These are phyloP conservation scores for Lethocerus indicus DNA, from an alignment of 1,140 invertebrate genomes.

Conservation along the genomic window DNA sequence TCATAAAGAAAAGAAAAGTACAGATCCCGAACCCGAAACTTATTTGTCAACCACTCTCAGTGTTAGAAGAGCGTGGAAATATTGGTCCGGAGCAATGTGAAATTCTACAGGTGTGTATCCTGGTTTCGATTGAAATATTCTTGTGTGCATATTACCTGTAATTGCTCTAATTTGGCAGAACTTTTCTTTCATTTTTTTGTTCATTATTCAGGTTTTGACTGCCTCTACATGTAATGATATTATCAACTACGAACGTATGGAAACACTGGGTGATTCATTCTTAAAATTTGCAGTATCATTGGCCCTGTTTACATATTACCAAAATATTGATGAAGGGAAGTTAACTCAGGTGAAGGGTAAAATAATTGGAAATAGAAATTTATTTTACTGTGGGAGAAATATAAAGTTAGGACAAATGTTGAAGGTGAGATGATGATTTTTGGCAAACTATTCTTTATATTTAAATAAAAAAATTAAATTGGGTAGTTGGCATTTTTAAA, in stretches of 20 bases:
- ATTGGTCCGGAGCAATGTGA: conserved; percentile 22
- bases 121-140: not conserved
- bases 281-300: conserved; percentile 62
- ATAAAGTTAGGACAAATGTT: conserved; percentile 29
- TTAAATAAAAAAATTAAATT: not conserved
- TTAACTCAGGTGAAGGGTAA: conserved; percentile 56
- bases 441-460: not conserved
- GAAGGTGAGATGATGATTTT: conserved; percentile 18
- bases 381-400: conserved; percentile 43
- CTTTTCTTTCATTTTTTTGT: not conserved
- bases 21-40: too few relatives aligned
- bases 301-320: conserved; percentile 52
- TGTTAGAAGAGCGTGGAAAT: too few relatives aligned
- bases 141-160: not conserved
- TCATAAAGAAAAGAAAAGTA: too few relatives aligned
- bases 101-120: conserved; percentile 22
- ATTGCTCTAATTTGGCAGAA: too few relatives aligned
- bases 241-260: conserved; percentile 64
- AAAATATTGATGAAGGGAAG: conserved; percentile 51
- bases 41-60: too few relatives aligned
- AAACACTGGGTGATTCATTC: conserved; percentile 79
- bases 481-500: too few relatives aligned
- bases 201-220: conserved; percentile 45
- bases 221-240: conserved; percentile 51
- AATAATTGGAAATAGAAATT: conserved; percentile 66